Evolutionary conservation across 2,888 invertebrate species (phyloP).

Genomic region (Caenorhabditis sp.): DNA sequence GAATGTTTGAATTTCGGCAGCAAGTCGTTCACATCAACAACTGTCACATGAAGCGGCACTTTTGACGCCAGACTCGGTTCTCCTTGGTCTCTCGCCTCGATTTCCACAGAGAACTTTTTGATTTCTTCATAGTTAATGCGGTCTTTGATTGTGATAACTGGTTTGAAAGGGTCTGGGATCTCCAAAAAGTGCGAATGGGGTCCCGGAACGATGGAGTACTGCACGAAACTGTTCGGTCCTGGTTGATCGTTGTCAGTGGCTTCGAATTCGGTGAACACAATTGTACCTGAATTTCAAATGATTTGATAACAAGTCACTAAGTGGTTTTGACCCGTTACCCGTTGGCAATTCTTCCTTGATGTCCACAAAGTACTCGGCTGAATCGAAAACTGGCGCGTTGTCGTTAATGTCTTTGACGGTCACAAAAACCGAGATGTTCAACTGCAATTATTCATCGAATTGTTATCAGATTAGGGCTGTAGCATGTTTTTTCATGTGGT

Average conservation of each 20-base stretch:
- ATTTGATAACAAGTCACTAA: constrained; percentile 4
- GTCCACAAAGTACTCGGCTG: constrained; percentile 75
- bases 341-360: constrained; percentile 81
- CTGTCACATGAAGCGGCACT: constrained; percentile 75
- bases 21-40: constrained; percentile 79
- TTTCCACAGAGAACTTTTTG: constrained; percentile 76
- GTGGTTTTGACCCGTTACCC: constrained; percentile 51
- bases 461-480: constrained; percentile 43
- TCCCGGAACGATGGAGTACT: constrained; percentile 77
- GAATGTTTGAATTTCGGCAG: constrained; percentile 77
- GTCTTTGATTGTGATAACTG: constrained; percentile 76
- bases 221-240: constrained; percentile 81
- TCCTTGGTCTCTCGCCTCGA: constrained; percentile 78
- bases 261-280: constrained; percentile 79
- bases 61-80: constrained; percentile 71
- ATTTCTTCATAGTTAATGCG: constrained; percentile 80
- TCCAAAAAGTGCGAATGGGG: constrained; percentile 72
- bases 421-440: constrained; percentile 81
- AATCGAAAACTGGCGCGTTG: constrained; percentile 81
- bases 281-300: constrained; percentile 72
- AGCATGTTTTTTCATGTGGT: constrained; percentile 13
- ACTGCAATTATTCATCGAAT: constrained; percentile 68
- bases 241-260: constrained; percentile 81
- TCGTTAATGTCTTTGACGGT: constrained; percentile 82
- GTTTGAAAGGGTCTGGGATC: constrained; percentile 78